These are phyloP conservation scores for Machimus rusticus DNA, from an alignment of 2,888 invertebrate species.

Conservation along the genomic window DNA sequence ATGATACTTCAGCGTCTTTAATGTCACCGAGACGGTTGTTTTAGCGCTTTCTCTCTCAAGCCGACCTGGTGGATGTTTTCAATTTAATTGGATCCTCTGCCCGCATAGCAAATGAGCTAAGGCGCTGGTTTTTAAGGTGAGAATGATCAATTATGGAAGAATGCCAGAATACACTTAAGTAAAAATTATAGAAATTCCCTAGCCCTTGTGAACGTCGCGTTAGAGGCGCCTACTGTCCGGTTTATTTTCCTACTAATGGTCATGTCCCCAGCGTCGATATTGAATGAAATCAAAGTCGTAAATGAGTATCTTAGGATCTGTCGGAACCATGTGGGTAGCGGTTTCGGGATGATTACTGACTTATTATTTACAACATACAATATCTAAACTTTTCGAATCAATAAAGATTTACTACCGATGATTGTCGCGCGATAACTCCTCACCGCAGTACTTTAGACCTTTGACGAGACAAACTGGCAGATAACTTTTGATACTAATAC, in stretches of 20 bases:
- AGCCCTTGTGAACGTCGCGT: neutral
- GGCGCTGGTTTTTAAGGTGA: constrained; percentile 15
- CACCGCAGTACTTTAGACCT: neutral
- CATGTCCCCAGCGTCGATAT: neutral
- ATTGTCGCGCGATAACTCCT: neutral
- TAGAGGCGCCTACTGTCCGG: constrained; percentile 10
- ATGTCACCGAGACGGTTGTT: constrained; percentile 28
- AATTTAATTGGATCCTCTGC: constrained; percentile 19
- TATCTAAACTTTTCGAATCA: neutral
- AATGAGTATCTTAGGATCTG: neutral
- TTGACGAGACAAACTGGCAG: neutral
- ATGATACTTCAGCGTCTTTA: constrained; percentile 15
- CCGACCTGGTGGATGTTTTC: neutral
- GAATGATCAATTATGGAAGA: constrained; percentile 27
- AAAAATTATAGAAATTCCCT: constrained; percentile 4
- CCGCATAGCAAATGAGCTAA: constrained; percentile 26
- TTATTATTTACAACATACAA: neutral
- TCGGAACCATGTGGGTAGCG: neutral
- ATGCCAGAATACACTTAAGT: neutral
- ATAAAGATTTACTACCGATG: neutral
- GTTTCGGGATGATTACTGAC: neutral
- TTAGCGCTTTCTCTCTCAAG: neutral
- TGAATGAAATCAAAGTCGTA: neutral
- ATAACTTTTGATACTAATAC: neutral
- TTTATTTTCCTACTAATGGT: neutral